phyloP scores from a whole-genome alignment of 2,888 invertebrate species.

The Cheilosia vulpina region DNA sequence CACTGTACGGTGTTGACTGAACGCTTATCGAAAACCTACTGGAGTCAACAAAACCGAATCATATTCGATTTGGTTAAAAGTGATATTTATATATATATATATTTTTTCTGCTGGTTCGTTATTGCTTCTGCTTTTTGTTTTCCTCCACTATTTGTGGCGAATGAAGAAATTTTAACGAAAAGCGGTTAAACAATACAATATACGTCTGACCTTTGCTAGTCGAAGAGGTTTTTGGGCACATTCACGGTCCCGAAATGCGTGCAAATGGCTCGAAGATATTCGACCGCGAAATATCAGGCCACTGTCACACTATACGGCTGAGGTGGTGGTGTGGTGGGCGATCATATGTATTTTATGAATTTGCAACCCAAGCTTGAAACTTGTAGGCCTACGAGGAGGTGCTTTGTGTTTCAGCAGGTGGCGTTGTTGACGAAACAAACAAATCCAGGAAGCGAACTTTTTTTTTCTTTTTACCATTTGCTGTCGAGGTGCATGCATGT shows the following conservation, averaged over 20 bases:
- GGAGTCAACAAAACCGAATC: slow-evolving; percentile 68
- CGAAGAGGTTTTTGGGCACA: slow-evolving; percentile 51
- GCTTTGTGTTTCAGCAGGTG: slow-evolving; percentile 28
- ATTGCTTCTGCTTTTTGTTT: slow-evolving; percentile 36
- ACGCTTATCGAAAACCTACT: slow-evolving; percentile 74
- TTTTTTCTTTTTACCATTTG: neutral
- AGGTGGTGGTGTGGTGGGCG: neutral
- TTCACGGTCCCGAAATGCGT: slow-evolving; percentile 61
- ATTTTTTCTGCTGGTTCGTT: slow-evolving; percentile 27
- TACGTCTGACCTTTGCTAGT: slow-evolving; percentile 36
- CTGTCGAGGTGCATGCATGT: neutral
- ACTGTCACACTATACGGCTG: slow-evolving; percentile 5
- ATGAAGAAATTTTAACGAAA: slow-evolving; percentile 66
- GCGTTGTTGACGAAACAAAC: neutral
- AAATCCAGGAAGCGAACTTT: slow-evolving; percentile 47
- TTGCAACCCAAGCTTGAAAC: slow-evolving; percentile 23
- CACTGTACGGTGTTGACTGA: slow-evolving; percentile 68
- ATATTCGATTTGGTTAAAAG: slow-evolving; percentile 67
- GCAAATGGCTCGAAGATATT: slow-evolving; percentile 51
- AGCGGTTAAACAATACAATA: slow-evolving; percentile 43
- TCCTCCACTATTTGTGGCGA: slow-evolving; percentile 30
- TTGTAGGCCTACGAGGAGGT: slow-evolving; percentile 3
- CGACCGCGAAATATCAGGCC: slow-evolving; percentile 57
- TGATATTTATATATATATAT: neutral
- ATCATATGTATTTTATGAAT: slow-evolving; percentile 8